These are phyloP conservation scores for Botia almorhae DNA, from an alignment of 2,797 vertebrate genomes.

Conservation along the genomic window DNA sequence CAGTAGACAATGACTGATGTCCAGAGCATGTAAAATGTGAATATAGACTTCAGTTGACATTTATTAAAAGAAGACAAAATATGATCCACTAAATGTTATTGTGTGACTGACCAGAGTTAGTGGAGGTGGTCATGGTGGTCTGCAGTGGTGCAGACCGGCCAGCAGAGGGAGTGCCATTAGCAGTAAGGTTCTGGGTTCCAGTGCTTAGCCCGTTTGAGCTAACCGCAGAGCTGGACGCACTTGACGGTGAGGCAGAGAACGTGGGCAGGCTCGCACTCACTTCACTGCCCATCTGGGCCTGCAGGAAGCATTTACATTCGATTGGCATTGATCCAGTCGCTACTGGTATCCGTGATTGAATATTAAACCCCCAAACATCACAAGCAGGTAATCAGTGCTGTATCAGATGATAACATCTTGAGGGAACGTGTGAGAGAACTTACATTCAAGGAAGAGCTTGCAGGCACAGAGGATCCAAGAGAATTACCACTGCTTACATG, in stretches of 20 bases:
- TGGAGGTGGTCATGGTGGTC: conserved; percentile 69
- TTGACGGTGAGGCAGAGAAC: conserved; percentile 61
- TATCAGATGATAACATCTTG: too few relatives aligned
- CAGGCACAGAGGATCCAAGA: conserved; percentile 78
- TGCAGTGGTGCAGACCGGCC: conserved; percentile 83
- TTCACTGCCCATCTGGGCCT: conserved; percentile 78
- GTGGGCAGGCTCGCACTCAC: conserved; percentile 74
- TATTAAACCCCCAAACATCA: too few relatives aligned
- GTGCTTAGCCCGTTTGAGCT: conserved; percentile 73
- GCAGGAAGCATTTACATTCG: conserved; percentile 21
- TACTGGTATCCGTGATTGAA: not conserved
- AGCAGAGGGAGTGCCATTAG: conserved; percentile 79
- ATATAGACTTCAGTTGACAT: too few relatives aligned
- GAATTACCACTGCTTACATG: conserved; percentile 85
- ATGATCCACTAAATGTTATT: not conserved
- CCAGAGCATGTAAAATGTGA: too few relatives aligned
- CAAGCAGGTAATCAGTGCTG: too few relatives aligned
- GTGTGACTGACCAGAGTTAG: conserved; percentile 49
- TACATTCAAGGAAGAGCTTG: conserved; percentile 84
- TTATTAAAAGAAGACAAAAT: not conserved
- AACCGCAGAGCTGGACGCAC: conserved; percentile 68
- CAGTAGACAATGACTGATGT: too few relatives aligned
- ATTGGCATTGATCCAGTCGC: not conserved
- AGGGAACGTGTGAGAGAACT: conserved; percentile 61
- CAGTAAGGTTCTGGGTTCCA: conserved; percentile 81